A percentile compares a stretch with the other conserved stretches of the same genome.
Conservation (phyloP, 2,797 vertebrate species). For the Typhlichthys eigenmanni region DNA sequence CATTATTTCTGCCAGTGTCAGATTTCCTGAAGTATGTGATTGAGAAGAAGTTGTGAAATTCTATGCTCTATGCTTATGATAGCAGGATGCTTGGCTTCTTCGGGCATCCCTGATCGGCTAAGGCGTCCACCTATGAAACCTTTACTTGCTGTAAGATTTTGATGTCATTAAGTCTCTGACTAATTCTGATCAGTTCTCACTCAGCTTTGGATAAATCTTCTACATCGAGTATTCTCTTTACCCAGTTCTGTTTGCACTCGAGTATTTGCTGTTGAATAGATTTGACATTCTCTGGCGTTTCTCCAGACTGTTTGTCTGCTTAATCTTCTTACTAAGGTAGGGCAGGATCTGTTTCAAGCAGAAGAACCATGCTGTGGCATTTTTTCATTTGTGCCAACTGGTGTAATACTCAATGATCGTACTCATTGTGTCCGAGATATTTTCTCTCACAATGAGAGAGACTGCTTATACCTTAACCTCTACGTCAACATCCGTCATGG, state of each 20-base stretch:
- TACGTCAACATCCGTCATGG: not conserved
- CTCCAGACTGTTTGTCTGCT: not conserved
- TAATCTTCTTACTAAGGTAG: not conserved
- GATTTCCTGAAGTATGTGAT: conserved; percentile 1
- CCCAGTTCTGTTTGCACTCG: not conserved
- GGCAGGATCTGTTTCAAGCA: not conserved
- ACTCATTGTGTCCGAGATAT: not conserved
- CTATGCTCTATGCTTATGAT: not conserved
- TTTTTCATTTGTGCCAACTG: conserved; percentile 1
- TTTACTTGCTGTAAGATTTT: not conserved
- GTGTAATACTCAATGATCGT: not conserved
- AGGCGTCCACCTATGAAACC: too few relatives aligned
- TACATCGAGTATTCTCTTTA: not conserved
- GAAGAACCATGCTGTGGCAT: not conserved
- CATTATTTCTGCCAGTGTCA: conserved; percentile 14
- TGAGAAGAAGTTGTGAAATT: not conserved
- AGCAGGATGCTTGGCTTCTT: too few relatives aligned
- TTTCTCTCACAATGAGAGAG: not conserved
- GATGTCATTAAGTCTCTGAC: conserved; percentile 3
- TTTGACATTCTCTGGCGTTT: not conserved
- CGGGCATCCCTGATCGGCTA: too few relatives aligned
- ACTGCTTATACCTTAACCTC: not conserved
- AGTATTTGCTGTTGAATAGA: not conserved
- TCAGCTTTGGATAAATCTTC: not conserved
- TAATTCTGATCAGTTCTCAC: not conserved